phyloP scores from a whole-genome alignment of 2,888 invertebrate species.

The Volucella inanis region DNA sequence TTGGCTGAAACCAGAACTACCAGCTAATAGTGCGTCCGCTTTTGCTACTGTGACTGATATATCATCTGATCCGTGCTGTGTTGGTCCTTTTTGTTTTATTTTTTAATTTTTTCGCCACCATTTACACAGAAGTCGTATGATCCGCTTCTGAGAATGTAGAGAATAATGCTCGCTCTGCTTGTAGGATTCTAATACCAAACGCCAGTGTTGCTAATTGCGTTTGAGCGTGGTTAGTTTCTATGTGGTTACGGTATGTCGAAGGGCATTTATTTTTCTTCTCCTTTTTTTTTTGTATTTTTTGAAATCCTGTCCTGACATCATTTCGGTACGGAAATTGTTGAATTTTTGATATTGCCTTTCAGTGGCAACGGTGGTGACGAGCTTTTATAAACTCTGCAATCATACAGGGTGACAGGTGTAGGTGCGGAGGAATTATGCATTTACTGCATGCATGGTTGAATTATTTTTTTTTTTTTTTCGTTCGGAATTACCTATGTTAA shows the following conservation, averaged over 20 bases:
- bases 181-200: conserved; percentile 6
- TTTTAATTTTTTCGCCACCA: conserved; percentile 42
- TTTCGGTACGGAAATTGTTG: conserved; percentile 53
- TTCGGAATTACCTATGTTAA: no score
- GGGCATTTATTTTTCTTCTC: not conserved
- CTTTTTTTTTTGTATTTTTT: not conserved
- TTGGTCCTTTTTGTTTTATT: not conserved
- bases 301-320: conserved; percentile 29
- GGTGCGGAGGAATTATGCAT: conserved; percentile 22
- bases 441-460: conserved; percentile 7
- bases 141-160: conserved; percentile 33
- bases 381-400: conserved; percentile 27
- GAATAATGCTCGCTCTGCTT: not conserved
- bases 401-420: conserved; percentile 18
- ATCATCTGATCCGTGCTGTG: not conserved
- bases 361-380: conserved; percentile 14
- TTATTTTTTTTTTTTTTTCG: no score
- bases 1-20: conserved; percentile 42
- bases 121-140: conserved; percentile 60
- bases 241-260: no score
- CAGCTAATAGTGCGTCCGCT: conserved; percentile 58
- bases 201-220: conserved; percentile 62
- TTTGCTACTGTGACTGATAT: not conserved
- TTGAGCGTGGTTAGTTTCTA: conserved; percentile 31
- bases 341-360: conserved; percentile 61